Conservation (phyloP, 2,797 vertebrate species). For the Sebastes aleutianus region DNA sequence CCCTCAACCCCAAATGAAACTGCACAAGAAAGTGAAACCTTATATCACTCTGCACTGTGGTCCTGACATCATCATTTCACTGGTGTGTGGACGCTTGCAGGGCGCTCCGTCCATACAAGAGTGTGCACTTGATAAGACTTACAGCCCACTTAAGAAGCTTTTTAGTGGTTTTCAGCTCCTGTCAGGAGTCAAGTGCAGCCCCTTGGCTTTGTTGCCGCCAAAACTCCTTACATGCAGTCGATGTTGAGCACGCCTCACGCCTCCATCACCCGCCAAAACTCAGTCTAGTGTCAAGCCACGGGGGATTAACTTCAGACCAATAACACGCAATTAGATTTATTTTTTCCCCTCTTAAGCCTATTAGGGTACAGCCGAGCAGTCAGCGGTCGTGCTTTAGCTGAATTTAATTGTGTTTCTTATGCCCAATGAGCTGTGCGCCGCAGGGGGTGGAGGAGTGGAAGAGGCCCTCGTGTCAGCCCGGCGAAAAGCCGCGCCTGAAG, state of each 20-base stretch:
- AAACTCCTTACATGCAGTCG: slow-evolving; percentile 23
- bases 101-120: slow-evolving; percentile 40
- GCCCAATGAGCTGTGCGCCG: slow-evolving; percentile 76
- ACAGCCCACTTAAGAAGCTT: slow-evolving; percentile 60
- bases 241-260: slow-evolving; percentile 24
- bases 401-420: slow-evolving; percentile 89
- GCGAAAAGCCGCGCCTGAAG: slow-evolving; percentile 32
- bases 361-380: slow-evolving; percentile 70
- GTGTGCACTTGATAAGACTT: slow-evolving; percentile 65
- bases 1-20: slow-evolving; percentile 37
- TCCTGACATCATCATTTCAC: slow-evolving; percentile 56
- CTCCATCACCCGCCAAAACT: slow-evolving; percentile 31
- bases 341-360: slow-evolving; percentile 76
- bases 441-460: slow-evolving; percentile 53
- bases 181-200: slow-evolving; percentile 69
- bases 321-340: slow-evolving; percentile 84
- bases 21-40: slow-evolving; percentile 50
- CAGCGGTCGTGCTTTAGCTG: slow-evolving; percentile 79
- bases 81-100: slow-evolving; percentile 11
- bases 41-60: slow-evolving; percentile 39
- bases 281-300: slow-evolving; percentile 64
- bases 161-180: slow-evolving; percentile 59
- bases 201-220: slow-evolving; percentile 51
- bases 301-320: slow-evolving; percentile 79
- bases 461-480: slow-evolving; percentile 52